phyloP scores from a whole-genome alignment of 2,888 invertebrate species.

The Diplazon laetatorius region DNA sequence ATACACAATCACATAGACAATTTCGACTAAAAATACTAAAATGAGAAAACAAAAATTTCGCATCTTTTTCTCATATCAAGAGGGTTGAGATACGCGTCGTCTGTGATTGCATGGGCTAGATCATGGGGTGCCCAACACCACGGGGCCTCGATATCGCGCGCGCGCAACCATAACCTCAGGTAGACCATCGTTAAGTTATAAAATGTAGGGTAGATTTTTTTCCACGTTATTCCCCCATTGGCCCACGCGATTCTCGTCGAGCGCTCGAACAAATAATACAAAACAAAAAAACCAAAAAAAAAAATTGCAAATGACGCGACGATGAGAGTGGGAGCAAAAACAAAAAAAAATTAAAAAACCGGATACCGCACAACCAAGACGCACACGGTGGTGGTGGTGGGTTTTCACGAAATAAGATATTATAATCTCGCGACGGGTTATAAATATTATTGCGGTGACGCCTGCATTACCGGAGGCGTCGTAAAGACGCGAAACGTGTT shows the following conservation, averaged over 20 bases:
- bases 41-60: too few relatives aligned
- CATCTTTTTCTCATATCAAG: too few relatives aligned
- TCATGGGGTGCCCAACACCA: slow-evolving; percentile 35
- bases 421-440: slow-evolving; percentile 77
- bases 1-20: too few relatives aligned
- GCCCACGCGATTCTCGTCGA: slow-evolving; percentile 67
- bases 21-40: too few relatives aligned
- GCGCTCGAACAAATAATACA: neutral
- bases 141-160: slow-evolving; percentile 20
- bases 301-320: slow-evolving; percentile 12
- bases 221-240: slow-evolving; percentile 63
- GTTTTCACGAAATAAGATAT: slow-evolving; percentile 77
- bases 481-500: slow-evolving; percentile 78
- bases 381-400: too few relatives aligned
- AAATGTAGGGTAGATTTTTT: slow-evolving; percentile 71
- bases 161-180: neutral
- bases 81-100: neutral
- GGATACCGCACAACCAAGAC: slow-evolving; percentile 69
- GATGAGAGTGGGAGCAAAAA: slow-evolving; percentile 25
- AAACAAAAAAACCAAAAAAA: too few relatives aligned
- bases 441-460: slow-evolving; percentile 78
- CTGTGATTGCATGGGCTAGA: slow-evolving; percentile 24
- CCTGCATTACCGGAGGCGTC: slow-evolving; percentile 74
- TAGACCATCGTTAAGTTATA: slow-evolving; percentile 46
- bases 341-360: slow-evolving; percentile 68